phyloP scores from a whole-genome alignment of 2,113 vertebrate genomes.

The Phyllostomus discolor region DNA sequence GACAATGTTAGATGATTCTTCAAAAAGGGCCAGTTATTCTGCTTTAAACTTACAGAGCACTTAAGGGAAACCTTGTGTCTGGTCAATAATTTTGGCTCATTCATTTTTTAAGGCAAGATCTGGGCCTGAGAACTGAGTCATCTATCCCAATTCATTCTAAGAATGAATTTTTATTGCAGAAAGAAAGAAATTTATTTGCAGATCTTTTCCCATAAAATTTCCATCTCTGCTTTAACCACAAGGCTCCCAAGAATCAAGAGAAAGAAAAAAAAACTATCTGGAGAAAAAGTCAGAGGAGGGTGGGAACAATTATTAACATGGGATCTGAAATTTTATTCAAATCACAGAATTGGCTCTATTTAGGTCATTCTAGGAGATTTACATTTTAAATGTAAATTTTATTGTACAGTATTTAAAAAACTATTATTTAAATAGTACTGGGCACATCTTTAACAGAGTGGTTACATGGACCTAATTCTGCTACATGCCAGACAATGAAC shows the following conservation, averaged over 20 bases:
- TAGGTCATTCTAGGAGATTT: background rate
- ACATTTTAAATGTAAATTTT: background rate
- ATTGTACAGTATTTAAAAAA: background rate
- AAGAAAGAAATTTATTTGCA: conserved; percentile 47
- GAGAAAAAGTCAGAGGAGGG: background rate
- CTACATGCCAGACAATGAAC: background rate
- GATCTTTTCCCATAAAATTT: conserved; percentile 31
- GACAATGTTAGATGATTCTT: background rate
- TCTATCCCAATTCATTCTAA: conserved; percentile 28
- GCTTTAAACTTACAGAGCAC: background rate
- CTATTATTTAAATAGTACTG: background rate
- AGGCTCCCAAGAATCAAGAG: background rate
- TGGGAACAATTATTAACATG: background rate
- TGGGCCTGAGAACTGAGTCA: background rate
- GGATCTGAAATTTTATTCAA: background rate
- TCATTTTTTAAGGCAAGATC: conserved; percentile 20
- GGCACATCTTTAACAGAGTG: background rate
- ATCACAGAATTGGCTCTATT: background rate
- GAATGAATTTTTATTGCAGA: too few species aligned
- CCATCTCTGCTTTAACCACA: conserved; percentile 36
- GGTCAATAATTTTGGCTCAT: conserved; percentile 13
- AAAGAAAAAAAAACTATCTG: background rate
- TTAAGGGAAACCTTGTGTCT: conserved; percentile 21
- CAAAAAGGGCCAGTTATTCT: background rate
- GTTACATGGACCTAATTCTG: background rate